A percentile compares a stretch with the other conserved stretches of the same genome.
These are phyloP conservation scores for Thyatira batis DNA, from an alignment of 2,888 invertebrate species.

Conservation along the genomic window DNA sequence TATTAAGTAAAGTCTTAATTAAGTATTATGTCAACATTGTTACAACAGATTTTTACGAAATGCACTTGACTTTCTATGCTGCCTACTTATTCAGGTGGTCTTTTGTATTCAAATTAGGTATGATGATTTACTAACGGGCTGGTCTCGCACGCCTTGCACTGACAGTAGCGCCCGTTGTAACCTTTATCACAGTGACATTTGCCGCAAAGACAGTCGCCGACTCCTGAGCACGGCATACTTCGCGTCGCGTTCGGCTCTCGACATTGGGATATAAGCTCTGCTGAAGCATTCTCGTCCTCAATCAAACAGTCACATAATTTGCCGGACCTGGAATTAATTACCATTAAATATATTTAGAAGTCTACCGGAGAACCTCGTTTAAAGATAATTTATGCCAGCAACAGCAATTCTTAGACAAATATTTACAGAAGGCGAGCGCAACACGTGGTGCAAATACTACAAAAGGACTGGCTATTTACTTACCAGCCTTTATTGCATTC, in stretches of 20 bases:
- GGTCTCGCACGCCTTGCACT: slow-evolving; percentile 82
- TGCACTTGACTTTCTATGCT: not conserved
- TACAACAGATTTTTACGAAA: not conserved
- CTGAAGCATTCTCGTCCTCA: slow-evolving; percentile 67
- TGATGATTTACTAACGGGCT: slow-evolving; percentile 59
- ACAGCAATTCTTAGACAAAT: not conserved
- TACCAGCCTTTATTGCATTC: slow-evolving; percentile 85
- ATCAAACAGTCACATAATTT: slow-evolving; percentile 80
- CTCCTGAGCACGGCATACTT: slow-evolving; percentile 83
- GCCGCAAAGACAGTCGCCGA: slow-evolving; percentile 91
- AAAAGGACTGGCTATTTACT: slow-evolving; percentile 19
- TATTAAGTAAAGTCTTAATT: too few species aligned
- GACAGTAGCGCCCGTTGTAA: slow-evolving; percentile 83
- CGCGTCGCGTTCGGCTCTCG: slow-evolving; percentile 62
- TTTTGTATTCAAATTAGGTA: not conserved
- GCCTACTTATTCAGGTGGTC: not conserved
- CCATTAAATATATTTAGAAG: not conserved
- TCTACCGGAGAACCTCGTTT: not conserved
- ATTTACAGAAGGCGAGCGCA: not conserved
- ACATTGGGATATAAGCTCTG: slow-evolving; percentile 57
- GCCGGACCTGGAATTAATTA: slow-evolving; percentile 73
- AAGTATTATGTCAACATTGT: not conserved
- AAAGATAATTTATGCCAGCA: not conserved
- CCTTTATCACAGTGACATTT: slow-evolving; percentile 86
- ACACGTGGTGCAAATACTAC: slow-evolving; percentile 9